phyloP scores from a whole-genome alignment of 2,113 vertebrate genomes.

The Thermophis baileyi region DNA sequence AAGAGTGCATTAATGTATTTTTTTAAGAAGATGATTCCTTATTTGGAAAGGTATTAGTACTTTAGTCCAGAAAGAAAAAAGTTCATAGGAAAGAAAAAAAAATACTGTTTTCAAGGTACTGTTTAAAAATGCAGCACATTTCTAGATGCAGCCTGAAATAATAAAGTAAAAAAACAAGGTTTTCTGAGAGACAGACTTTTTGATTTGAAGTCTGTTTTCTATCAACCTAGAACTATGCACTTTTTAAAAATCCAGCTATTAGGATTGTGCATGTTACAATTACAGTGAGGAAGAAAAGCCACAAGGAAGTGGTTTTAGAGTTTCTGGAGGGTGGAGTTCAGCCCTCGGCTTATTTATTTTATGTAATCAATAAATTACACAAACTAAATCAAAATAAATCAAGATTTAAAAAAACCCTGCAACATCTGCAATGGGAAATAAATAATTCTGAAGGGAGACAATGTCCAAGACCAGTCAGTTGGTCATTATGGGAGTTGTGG shows the following conservation, averaged over 20 bases:
- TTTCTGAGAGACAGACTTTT: conserved; percentile 39
- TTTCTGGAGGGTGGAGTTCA: not conserved
- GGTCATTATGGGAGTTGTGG: not conserved
- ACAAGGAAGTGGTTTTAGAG: not conserved
- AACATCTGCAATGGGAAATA: not conserved
- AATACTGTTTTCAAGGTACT: conserved; percentile 38
- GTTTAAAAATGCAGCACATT: conserved; percentile 34
- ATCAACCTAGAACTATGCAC: not conserved
- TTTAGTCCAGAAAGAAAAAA: conserved; percentile 38
- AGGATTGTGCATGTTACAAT: not conserved
- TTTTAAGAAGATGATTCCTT: conserved; percentile 47
- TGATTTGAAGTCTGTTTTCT: conserved; percentile 12
- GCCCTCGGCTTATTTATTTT: not conserved
- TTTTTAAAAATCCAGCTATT: not conserved
- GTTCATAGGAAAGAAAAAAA: conserved; percentile 33
- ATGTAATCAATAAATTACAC: not conserved
- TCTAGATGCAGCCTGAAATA: conserved; percentile 51
- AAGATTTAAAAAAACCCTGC: not conserved
- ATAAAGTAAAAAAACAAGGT: conserved; percentile 36
- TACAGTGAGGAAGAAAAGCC: not conserved
- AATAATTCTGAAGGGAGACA: not conserved
- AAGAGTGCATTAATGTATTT: conserved; percentile 45
- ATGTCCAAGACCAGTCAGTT: not conserved
- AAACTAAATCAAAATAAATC: not conserved
- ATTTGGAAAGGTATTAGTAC: conserved; percentile 15